Percentiles rank a stretch among this genome's conserved stretches.
These are phyloP conservation scores for Papilio xuthus DNA, from an alignment of 1,140 invertebrate genomes.

Conservation along the genomic window DNA sequence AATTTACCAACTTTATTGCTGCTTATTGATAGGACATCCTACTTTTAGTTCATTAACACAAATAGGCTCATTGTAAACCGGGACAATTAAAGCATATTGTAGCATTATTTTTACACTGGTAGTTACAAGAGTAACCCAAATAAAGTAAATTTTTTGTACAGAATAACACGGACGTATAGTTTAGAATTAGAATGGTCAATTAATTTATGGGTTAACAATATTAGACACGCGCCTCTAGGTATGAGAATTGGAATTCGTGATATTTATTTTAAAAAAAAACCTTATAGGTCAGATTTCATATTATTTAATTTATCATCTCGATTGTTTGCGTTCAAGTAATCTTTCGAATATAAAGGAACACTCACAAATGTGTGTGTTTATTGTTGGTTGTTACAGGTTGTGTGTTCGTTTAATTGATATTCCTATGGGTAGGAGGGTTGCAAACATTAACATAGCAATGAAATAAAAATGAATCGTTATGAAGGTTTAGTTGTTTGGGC, in stretches of 20 bases:
- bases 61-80: neutral
- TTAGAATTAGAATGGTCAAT: too few relatives aligned
- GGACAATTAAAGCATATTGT: neutral
- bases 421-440: neutral
- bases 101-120: neutral
- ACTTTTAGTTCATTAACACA: slow-evolving; percentile 57
- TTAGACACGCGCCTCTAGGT: too few relatives aligned
- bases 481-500: neutral
- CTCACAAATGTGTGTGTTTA: neutral
- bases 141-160: neutral
- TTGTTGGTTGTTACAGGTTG: neutral
- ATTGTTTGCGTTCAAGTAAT: neutral
- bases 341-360: neutral
- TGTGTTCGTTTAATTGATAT: slow-evolving; percentile 8
- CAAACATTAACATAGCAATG: slow-evolving; percentile 4
- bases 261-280: too few relatives aligned
- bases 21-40: slow-evolving; percentile 75
- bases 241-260: too few relatives aligned
- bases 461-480: slow-evolving; percentile 18
- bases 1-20: slow-evolving; percentile 75
- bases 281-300: neutral
- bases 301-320: neutral
- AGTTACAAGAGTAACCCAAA: neutral
- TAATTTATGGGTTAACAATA: too few relatives aligned
- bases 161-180: neutral